Base-by-base conservation (phyloP, 2,797 vertebrate species). In the Aulostomus chinensis region DNA sequence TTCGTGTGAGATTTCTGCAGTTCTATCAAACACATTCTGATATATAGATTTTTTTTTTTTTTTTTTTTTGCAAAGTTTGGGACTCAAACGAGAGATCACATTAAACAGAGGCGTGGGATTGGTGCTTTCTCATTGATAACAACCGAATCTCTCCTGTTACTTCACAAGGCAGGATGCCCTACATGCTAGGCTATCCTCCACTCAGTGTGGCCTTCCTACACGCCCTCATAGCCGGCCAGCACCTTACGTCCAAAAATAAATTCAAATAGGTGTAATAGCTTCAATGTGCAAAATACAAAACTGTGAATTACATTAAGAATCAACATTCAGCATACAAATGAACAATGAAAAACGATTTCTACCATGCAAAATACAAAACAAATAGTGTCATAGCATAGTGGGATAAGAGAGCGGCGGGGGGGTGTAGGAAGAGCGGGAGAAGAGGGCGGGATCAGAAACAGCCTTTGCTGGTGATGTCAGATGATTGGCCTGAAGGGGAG, bases 201-300 rank as follows among this genome's bases (percentile, higher is more conserved):
- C 56, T 43, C 24, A 32, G 9, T 36, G 40, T 31, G 41, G 22
- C 18, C 31, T 22, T 43, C 35, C 47, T 46, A 58, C 43, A 14
- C 39, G 54, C 36, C 47, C 45, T 59, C 35, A 61, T 57, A 59
- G 46, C 61, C 54, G 68, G 46, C 81, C 89, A 94, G 92, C 92
- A 94, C 91, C 92, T 76, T 91, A 85, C 89, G 83, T 92, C 68
- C 41, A 89, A 90, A 91, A 86, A 85, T 84, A 88, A 88, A 49
- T 11, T 17, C 69, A 86, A 88, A 58, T 85, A 87, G 87, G 91
- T 86, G 91, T 79, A 84, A 90, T 83, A 88, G 82, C 80, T 89
- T 57, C 88, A 92, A 94, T 96, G 96, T 98, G 96, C 96, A 98
- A 97, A 96, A 94, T 95, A 96, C 93, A 96, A 96, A 98, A 95